Evolutionary conservation across 1,140 invertebrate genomes (phyloP).

Genomic region (Tribolium castaneum): DNA sequence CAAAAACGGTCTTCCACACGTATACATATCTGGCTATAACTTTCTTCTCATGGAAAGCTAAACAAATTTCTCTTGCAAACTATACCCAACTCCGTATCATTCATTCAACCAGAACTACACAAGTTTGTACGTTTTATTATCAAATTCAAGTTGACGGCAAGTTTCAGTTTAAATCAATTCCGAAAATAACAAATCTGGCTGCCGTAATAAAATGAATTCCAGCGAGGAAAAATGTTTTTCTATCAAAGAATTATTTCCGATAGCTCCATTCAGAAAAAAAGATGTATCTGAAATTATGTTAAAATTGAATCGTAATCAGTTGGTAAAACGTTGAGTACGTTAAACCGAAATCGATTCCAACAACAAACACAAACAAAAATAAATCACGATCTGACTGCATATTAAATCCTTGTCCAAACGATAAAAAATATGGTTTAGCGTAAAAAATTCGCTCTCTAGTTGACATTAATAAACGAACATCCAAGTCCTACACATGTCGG

Average conservation of each 20-base stretch:
- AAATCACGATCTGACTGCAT: not conserved
- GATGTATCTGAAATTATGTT: not conserved
- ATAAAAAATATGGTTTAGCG: not conserved
- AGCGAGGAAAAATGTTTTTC: too few species aligned
- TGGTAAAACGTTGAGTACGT: slow-evolving; percentile 1
- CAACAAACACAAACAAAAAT: slow-evolving; percentile 19
- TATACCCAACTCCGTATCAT: not conserved
- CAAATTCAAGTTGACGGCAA: not conserved
- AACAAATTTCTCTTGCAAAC: not conserved
- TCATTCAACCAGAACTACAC: not conserved
- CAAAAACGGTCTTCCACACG: not conserved
- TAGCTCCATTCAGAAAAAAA: too few species aligned
- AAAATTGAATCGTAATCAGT: slow-evolving; percentile 9
- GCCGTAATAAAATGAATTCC: too few species aligned
- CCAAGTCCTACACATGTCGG: not conserved
- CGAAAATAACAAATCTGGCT: not conserved
- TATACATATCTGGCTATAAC: not conserved
- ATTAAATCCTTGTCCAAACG: slow-evolving; percentile 4
- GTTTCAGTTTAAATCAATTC: not conserved
- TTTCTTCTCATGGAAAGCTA: not conserved
- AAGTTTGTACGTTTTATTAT: not conserved
- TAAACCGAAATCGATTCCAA: slow-evolving; percentile 15
- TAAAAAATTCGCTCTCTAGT: not conserved
- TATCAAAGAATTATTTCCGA: too few species aligned
- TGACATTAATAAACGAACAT: not conserved